These are phyloP conservation scores for Brachyalestes nurse DNA, from an alignment of 2,797 vertebrate species.

Conservation along the genomic window DNA sequence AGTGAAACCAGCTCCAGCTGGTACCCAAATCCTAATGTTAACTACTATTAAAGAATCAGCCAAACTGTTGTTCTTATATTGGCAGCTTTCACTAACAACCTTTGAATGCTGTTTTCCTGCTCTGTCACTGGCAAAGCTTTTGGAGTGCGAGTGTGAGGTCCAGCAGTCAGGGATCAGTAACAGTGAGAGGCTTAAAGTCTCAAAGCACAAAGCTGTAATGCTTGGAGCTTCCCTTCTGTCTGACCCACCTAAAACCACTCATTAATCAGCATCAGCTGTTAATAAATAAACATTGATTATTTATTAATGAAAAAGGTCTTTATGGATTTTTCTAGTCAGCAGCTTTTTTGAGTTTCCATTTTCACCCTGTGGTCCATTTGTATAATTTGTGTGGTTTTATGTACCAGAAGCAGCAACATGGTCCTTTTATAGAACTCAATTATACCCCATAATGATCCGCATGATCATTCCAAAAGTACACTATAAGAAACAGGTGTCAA, in stretches of 20 bases:
- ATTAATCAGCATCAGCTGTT: conserved; percentile 41
- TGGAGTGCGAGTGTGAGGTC: conserved; percentile 31
- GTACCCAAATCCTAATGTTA: conserved; percentile 24
- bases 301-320: too few species aligned
- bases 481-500: too few species aligned
- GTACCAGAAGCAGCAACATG: too few species aligned
- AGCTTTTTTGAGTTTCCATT: too few species aligned
- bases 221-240: conserved; percentile 21
- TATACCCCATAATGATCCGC: too few species aligned
- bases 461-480: too few species aligned
- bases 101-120: conserved; percentile 38
- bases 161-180: conserved; percentile 34
- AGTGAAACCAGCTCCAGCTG: conserved; percentile 20
- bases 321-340: too few species aligned
- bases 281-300: too few species aligned
- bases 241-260: conserved; percentile 10
- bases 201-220: conserved; percentile 15
- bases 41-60: conserved; percentile 30
- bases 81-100: conserved; percentile 26
- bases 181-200: conserved; percentile 40
- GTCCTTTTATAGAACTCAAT: too few species aligned
- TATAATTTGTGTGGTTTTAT: too few species aligned
- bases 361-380: too few species aligned
- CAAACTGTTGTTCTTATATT: conserved; percentile 38
- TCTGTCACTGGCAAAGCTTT: conserved; percentile 49